phyloP scores from a whole-genome alignment of 1,140 invertebrate species.

The Dryas iulia region DNA sequence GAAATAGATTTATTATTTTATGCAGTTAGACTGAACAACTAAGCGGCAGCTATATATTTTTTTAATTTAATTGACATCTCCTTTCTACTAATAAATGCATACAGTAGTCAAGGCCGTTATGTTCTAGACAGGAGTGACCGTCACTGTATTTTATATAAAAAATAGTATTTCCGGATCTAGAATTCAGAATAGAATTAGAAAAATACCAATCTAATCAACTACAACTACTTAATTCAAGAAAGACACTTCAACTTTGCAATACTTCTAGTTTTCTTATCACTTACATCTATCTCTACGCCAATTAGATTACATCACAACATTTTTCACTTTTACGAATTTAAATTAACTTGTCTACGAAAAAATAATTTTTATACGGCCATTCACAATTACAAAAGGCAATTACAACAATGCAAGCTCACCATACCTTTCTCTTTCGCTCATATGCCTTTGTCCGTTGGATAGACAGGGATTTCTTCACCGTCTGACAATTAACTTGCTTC shows the following conservation, averaged over 20 bases:
- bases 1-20: too few species aligned
- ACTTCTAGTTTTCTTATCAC: background rate
- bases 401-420: constrained; percentile 48
- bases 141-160: background rate
- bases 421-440: constrained; percentile 50
- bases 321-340: constrained; percentile 24
- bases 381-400: constrained; percentile 46
- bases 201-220: too few species aligned
- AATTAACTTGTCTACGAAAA: constrained; percentile 14
- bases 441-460: constrained; percentile 33
- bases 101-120: background rate
- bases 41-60: too few species aligned
- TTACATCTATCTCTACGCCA: background rate
- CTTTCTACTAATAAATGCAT: background rate
- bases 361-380: constrained; percentile 26
- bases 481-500: constrained; percentile 49
- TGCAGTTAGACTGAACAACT: too few species aligned
- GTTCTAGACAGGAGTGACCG: background rate
- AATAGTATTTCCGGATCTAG: background rate
- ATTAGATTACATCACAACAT: constrained; percentile 14
- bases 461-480: constrained; percentile 52
- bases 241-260: background rate
- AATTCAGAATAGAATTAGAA: too few species aligned
- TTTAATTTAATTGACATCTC: too few species aligned
- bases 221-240: background rate